These are phyloP conservation scores for Homalodisca vitripennis DNA, from an alignment of 1,140 invertebrate genomes.

Conservation along the genomic window DNA sequence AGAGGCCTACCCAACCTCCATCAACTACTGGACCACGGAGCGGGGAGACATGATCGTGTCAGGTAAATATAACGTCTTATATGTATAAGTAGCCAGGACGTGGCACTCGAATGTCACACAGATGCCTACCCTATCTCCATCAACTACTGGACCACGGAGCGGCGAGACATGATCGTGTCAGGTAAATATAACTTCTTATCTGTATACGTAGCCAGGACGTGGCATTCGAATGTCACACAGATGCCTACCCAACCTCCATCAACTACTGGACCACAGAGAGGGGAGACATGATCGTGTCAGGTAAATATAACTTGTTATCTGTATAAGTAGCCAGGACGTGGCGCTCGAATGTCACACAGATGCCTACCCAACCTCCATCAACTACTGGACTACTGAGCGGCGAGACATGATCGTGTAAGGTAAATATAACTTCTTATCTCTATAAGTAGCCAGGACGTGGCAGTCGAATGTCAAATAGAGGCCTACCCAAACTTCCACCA, in stretches of 20 bases:
- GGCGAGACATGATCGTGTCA: conserved; percentile 86
- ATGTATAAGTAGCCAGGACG: too few species aligned
- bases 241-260: conserved; percentile 85
- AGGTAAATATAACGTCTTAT: conserved; percentile 66
- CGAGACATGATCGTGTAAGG: conserved; percentile 87
- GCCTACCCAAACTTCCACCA: conserved; percentile 85
- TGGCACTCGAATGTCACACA: conserved; percentile 84
- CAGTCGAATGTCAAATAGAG: conserved; percentile 82
- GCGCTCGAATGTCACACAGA: conserved; percentile 83
- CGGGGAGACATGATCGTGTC: conserved; percentile 85
- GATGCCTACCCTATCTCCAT: conserved; percentile 88
- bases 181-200: too few species aligned
- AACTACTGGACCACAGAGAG: conserved; percentile 91
- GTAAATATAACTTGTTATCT: too few species aligned
- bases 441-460: conserved; percentile 79
- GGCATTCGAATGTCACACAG: conserved; percentile 84
- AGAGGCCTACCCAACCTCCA: conserved; percentile 84
- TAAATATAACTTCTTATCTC: too few species aligned
- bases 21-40: conserved; percentile 87
- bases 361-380: conserved; percentile 84
- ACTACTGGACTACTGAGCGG: conserved; percentile 82
- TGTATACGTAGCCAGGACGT: conserved; percentile 79
- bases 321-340: conserved; percentile 80
- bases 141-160: conserved; percentile 88
- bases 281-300: conserved; percentile 85